phyloP scores from a whole-genome alignment of 2,888 invertebrate genomes.

The Xanthia togata region DNA sequence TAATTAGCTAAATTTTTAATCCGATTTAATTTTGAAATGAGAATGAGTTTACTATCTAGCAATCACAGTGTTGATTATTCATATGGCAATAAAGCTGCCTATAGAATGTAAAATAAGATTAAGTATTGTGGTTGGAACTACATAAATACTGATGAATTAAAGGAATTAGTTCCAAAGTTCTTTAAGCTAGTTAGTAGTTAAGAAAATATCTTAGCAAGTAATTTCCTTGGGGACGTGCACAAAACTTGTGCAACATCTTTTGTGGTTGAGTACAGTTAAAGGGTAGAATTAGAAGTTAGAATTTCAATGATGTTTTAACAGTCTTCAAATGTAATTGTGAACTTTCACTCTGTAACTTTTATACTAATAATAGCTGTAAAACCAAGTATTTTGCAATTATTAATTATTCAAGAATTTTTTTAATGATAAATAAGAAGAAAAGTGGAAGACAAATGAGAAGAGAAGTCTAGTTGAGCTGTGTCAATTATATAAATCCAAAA shows the following conservation, averaged over 20 bases:
- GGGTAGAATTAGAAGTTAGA: background rate
- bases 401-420: background rate
- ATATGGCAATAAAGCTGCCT: background rate
- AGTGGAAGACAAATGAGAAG: background rate
- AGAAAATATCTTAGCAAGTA: conserved; percentile 26
- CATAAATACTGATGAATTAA: conserved; percentile 40
- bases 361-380: no score
- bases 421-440: background rate
- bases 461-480: background rate
- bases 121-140: background rate
- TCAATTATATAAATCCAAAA: no score
- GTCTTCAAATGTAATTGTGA: background rate
- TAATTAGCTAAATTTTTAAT: conserved; percentile 5
- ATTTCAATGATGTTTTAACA: background rate
- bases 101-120: background rate
- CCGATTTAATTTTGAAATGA: background rate
- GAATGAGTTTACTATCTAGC: background rate
- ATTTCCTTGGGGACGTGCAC: conserved; percentile 35
- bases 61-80: background rate
- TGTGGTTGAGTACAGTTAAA: conserved; percentile 17
- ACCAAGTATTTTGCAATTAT: background rate
- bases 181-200: conserved; percentile 29
- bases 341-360: background rate
- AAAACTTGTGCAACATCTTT: conserved; percentile 32
- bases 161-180: conserved; percentile 24